Evolutionary conservation across 2,888 invertebrate genomes (phyloP).

Genomic region (Caenorhabditis macrosperma): DNA sequence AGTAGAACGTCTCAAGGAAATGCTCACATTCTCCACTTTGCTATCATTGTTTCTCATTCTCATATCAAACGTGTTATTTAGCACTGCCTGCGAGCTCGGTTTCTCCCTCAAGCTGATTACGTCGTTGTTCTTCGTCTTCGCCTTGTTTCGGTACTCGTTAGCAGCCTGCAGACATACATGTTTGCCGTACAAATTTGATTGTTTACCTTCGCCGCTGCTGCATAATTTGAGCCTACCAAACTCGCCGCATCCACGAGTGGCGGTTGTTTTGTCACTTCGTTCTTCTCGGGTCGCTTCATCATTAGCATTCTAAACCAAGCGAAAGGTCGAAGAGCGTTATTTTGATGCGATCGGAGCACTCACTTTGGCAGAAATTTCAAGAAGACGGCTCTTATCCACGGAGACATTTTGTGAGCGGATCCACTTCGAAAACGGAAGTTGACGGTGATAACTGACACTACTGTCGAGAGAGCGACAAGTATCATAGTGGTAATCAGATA

Average conservation of each 20-base stretch:
- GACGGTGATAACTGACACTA: constrained; percentile 77
- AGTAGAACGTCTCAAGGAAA: neutral
- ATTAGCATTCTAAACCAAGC: constrained; percentile 67
- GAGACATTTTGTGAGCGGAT: constrained; percentile 79
- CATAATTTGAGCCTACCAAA: constrained; percentile 63
- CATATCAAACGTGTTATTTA: constrained; percentile 63
- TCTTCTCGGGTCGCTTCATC: constrained; percentile 75
- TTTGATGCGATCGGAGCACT: constrained; percentile 25
- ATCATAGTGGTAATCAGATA: constrained; percentile 80
- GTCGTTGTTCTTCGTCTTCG: constrained; percentile 32
- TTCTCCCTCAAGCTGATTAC: constrained; percentile 54
- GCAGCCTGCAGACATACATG: constrained; percentile 26
- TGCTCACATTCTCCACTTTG: constrained; percentile 55
- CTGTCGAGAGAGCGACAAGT: constrained; percentile 77
- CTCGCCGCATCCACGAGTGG: constrained; percentile 60
- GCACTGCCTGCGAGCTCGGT: constrained; percentile 57
- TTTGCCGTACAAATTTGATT: constrained; percentile 17
- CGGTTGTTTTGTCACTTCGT: constrained; percentile 55
- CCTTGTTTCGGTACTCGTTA: constrained; percentile 53
- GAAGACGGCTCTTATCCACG: constrained; percentile 78
- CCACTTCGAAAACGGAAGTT: constrained; percentile 80
- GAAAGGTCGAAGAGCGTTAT: neutral
- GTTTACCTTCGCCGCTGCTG: constrained; percentile 59
- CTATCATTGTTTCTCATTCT: constrained; percentile 55
- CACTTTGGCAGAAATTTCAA: constrained; percentile 77